These are phyloP conservation scores for Nanorana parkeri DNA, from an alignment of 2,113 vertebrate species.

Conservation along the genomic window DNA sequence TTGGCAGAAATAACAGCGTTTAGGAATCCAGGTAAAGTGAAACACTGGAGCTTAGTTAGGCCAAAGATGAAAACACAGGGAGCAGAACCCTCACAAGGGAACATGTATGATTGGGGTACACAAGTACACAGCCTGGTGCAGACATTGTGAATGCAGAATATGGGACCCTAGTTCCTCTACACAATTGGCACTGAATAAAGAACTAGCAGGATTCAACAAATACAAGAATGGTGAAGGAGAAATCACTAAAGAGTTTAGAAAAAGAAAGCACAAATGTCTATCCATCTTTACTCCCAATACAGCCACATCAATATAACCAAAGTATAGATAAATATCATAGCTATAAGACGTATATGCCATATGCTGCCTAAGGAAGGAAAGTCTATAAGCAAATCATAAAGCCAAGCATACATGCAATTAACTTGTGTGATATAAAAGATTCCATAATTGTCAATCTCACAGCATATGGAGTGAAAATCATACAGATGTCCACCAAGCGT, in stretches of 20 bases:
- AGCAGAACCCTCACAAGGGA: not conserved
- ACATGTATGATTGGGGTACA: not conserved
- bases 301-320: too few species aligned
- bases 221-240: not conserved
- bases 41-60: not conserved
- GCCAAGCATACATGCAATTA: too few species aligned
- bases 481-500: too few species aligned
- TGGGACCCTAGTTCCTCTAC: not conserved
- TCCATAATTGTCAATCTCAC: too few species aligned
- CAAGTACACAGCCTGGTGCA: not conserved
- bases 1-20: not conserved
- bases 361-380: too few species aligned
- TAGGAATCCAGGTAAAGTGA: not conserved
- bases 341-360: too few species aligned
- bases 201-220: not conserved
- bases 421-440: too few species aligned
- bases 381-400: too few species aligned
- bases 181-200: not conserved
- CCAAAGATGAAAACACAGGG: not conserved
- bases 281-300: too few species aligned
- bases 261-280: too few species aligned
- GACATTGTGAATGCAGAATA: not conserved
- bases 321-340: too few species aligned
- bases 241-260: not conserved
- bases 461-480: too few species aligned